Evolutionary conservation across 2,888 invertebrate genomes (phyloP), one percentile per base, ranked within the genome.

Genomic region (Drosophila borborema): DNA sequence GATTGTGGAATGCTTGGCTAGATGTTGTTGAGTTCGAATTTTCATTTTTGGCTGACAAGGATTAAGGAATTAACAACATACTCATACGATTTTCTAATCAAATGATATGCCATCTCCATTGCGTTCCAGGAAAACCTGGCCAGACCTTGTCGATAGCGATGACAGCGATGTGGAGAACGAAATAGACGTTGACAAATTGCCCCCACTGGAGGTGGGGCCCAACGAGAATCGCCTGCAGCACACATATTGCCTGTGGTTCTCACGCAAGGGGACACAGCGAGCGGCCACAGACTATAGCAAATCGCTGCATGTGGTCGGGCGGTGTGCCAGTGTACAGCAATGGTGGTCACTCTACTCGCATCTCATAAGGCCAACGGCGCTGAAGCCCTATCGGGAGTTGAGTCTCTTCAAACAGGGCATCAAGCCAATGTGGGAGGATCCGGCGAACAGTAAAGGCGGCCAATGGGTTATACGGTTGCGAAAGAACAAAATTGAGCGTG

Each of bases 381-480:
- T 99, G 86, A 96, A 97, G 49, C 97, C 97, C 20, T 97, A 98
- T 90, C 96, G 98, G 90, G 99, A 99, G 94, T 96, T 99, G 91
- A 99, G 99, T 93, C 95, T 99, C 72, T 99, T 99, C 94, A 99
- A 99, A 95, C 92, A 98, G 89, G 99, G 99, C 83, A 99, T 99
- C 90, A 98, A 98, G 93, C 99, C 99, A 28, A 99, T 99, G 97
- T 99, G 99, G 99, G 99, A 99, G 95, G 99, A 99, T 93, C 96
- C 96, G 69, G 98, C 98, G 55, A 99, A 99, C 94, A 96, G 97
- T 92, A 96, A 97, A 93, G 99, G 99, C 62, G 99, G 99, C 36
- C 99, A 99, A 94, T 99, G 99, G 99, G 98, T 99, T 86, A 97
- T 99, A 78, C 95, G 99, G 82, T 94, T 99, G 92, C 96, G 98